A percentile compares a stretch with the other conserved stretches of the same genome.
phyloP scores from a whole-genome alignment of 2,113 vertebrate genomes.

The Chlorodrepanis virens region DNA sequence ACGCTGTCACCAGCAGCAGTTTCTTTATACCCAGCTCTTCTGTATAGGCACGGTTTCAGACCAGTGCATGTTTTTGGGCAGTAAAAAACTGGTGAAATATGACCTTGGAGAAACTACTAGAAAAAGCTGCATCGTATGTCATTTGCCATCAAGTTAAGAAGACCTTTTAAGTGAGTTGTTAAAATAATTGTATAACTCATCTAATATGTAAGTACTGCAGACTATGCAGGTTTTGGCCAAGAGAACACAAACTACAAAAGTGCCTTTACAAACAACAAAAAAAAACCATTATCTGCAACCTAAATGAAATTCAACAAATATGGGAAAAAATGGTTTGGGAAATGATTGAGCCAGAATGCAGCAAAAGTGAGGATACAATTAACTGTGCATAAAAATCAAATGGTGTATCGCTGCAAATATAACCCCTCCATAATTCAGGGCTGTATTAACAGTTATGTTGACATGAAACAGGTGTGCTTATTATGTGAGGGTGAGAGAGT shows the following conservation, averaged over 20 bases:
- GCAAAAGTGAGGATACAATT: background rate
- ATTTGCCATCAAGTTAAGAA: background rate
- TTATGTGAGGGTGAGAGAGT: background rate
- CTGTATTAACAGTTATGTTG: background rate
- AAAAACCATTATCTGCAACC: background rate
- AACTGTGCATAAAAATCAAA: background rate
- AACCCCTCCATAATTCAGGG: background rate
- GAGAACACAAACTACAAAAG: background rate
- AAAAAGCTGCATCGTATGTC: background rate
- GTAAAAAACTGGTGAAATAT: background rate
- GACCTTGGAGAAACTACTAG: background rate
- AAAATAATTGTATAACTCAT: background rate
- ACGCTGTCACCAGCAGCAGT: background rate
- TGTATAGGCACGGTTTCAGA: background rate
- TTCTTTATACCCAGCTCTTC: background rate
- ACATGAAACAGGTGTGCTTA: background rate
- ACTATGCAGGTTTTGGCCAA: background rate
- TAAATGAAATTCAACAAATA: background rate
- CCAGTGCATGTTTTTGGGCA: background rate
- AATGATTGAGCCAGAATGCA: background rate
- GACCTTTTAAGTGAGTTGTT: background rate
- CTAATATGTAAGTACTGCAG: background rate
- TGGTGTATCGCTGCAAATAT: accelerated
- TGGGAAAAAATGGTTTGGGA: background rate
- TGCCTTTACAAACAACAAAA: background rate